A percentile compares a stretch with the other conserved stretches of the same genome.
phyloP scores from a whole-genome alignment of 2,797 vertebrate species.

The Orestias chungarensis region DNA sequence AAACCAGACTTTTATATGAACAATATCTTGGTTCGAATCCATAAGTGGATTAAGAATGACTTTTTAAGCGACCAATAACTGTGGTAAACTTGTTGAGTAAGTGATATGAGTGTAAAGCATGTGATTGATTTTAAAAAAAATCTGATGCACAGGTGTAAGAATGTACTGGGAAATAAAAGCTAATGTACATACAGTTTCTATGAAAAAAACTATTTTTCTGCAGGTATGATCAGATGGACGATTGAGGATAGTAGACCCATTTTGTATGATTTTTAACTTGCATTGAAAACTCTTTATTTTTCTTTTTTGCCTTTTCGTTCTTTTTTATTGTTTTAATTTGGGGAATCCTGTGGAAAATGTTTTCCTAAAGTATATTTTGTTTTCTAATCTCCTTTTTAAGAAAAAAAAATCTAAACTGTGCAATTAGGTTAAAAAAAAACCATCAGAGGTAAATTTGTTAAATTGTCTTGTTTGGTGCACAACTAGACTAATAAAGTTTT shows the following conservation, averaged over 20 bases:
- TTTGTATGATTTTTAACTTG: slow-evolving; percentile 40
- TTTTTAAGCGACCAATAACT: slow-evolving; percentile 71
- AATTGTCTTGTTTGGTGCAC: slow-evolving; percentile 24
- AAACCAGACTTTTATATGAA: slow-evolving; percentile 48
- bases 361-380: slow-evolving; percentile 52
- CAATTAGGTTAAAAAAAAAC: background rate
- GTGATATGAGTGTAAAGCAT: slow-evolving; percentile 50
- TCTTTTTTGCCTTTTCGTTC: slow-evolving; percentile 17
- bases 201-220: slow-evolving; percentile 54
- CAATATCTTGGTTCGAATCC: slow-evolving; percentile 48
- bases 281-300: slow-evolving; percentile 12
- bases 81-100: slow-evolving; percentile 62
- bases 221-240: slow-evolving; percentile 49
- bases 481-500: background rate
- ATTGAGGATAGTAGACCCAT: slow-evolving; percentile 33
- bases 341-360: slow-evolving; percentile 56
- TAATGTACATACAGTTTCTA: slow-evolving; percentile 55
- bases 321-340: slow-evolving; percentile 44
- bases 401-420: slow-evolving; percentile 24
- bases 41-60: slow-evolving; percentile 41
- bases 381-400: slow-evolving; percentile 27
- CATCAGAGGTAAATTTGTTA: slow-evolving; percentile 13
- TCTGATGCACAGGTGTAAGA: slow-evolving; percentile 37
- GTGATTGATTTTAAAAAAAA: slow-evolving; percentile 16
- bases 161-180: slow-evolving; percentile 38